A percentile compares a stretch with the other conserved stretches of the same genome.
phyloP scores from a whole-genome alignment of 30 jellyfish, hydroid and myxozoan species.

The Catostylus mosaicus region DNA sequence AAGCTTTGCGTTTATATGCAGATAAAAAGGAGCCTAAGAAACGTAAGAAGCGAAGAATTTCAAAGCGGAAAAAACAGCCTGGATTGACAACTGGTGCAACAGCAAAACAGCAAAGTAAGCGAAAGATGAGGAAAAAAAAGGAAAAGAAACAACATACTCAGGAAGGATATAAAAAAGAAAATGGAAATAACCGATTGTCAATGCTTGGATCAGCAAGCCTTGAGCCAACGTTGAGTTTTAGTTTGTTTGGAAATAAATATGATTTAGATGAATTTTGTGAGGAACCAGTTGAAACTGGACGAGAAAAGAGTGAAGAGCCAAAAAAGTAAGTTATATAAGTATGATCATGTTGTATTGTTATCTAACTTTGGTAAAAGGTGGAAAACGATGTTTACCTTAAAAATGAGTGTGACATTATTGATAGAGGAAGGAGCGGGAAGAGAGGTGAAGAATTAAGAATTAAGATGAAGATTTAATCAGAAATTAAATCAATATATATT shows the following conservation, averaged over 20 bases:
- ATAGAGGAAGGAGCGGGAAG: too few species aligned
- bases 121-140: background rate
- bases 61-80: background rate
- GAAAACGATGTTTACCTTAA: too few species aligned
- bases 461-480: too few species aligned
- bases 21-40: background rate
- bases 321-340: background rate
- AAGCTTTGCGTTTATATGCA: background rate
- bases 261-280: constrained; percentile 71
- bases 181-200: constrained; percentile 4
- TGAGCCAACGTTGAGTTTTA: constrained; percentile 66
- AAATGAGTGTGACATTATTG: too few species aligned
- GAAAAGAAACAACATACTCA: background rate
- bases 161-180: background rate
- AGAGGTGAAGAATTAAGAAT: too few species aligned
- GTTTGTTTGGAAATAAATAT: constrained; percentile 51
- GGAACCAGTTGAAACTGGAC: constrained; percentile 16
- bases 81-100: background rate
- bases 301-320: background rate
- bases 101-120: background rate
- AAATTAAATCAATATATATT: too few species aligned
- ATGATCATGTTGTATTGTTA: too few species aligned
- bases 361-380: too few species aligned
- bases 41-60: background rate
- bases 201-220: constrained; percentile 69